These are phyloP conservation scores for Brenthis daphne DNA, from an alignment of 2,888 invertebrate species.

Conservation along the genomic window DNA sequence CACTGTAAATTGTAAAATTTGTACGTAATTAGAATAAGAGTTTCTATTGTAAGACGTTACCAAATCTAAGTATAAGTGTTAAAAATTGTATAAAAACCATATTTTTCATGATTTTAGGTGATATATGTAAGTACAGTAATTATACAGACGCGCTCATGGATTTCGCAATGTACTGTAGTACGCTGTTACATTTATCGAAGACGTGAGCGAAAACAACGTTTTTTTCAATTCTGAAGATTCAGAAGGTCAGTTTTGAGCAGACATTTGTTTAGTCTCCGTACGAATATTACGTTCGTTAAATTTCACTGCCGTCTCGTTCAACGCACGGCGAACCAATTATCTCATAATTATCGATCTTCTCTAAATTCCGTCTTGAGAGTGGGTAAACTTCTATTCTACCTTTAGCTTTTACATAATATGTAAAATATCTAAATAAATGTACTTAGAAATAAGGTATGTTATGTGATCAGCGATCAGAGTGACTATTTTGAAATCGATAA, in stretches of 20 bases:
- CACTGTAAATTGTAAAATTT: constrained; percentile 58
- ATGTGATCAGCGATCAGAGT: constrained; percentile 50
- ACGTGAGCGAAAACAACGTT: no score
- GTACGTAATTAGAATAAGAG: constrained; percentile 46
- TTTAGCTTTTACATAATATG: neutral
- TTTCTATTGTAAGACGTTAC: constrained; percentile 48
- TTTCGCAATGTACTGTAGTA: neutral
- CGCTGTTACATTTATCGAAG: no score
- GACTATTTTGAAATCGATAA: constrained; percentile 55
- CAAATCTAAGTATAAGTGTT: constrained; percentile 55
- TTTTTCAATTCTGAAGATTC: no score
- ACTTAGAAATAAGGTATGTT: constrained; percentile 23
- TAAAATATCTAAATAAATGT: constrained; percentile 4
- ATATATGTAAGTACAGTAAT: constrained; percentile 18
- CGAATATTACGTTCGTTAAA: no score
- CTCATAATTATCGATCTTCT: neutral
- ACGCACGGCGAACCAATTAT: neutral
- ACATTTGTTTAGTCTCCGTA: no score
- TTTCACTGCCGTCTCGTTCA: no score
- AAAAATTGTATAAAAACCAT: constrained; percentile 50
- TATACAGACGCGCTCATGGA: neutral
- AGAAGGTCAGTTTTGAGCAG: no score
- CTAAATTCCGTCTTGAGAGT: constrained; percentile 4
- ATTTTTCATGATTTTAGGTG: constrained; percentile 44
- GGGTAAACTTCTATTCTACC: constrained; percentile 1